These are phyloP conservation scores for Calephelis virginiensis DNA, from an alignment of 1,140 invertebrate species.

Conservation along the genomic window DNA sequence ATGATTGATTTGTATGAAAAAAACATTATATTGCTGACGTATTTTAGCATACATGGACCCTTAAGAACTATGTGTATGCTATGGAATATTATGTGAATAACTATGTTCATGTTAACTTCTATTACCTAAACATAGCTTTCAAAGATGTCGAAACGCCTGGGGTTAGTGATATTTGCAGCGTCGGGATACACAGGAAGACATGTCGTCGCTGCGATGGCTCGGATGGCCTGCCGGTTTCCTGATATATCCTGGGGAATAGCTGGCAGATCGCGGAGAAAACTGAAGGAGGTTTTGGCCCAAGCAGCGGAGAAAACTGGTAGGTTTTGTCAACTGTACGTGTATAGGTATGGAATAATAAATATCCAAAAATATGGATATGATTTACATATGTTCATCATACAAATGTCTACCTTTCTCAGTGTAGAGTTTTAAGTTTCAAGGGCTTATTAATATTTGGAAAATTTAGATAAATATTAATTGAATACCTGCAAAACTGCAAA, in stretches of 20 bases:
- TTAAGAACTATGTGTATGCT: too few species aligned
- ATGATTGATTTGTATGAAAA: too few species aligned
- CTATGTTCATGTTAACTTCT: too few species aligned
- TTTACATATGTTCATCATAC: not conserved
- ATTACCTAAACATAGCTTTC: too few species aligned
- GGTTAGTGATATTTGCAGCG: slow-evolving; percentile 45
- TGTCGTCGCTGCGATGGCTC: slow-evolving; percentile 47
- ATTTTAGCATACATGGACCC: too few species aligned
- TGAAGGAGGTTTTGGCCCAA: slow-evolving; percentile 83
- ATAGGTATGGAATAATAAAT: not conserved
- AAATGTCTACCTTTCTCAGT: too few species aligned
- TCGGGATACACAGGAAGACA: slow-evolving; percentile 58
- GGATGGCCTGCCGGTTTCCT: slow-evolving; percentile 44
- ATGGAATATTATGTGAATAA: too few species aligned
- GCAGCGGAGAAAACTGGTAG: slow-evolving; percentile 78
- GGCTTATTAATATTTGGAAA: too few species aligned
- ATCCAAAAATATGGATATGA: not conserved
- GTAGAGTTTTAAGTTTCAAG: too few species aligned
- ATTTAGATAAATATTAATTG: too few species aligned
- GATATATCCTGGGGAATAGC: slow-evolving; percentile 63
- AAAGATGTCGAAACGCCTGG: not conserved
- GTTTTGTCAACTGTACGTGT: slow-evolving; percentile 15
- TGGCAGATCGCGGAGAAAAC: slow-evolving; percentile 80
- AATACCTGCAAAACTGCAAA: too few species aligned
- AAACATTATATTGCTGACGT: too few species aligned